Conservation (phyloP, 2,797 vertebrate species). For the Hoplostethus atlanticus region DNA sequence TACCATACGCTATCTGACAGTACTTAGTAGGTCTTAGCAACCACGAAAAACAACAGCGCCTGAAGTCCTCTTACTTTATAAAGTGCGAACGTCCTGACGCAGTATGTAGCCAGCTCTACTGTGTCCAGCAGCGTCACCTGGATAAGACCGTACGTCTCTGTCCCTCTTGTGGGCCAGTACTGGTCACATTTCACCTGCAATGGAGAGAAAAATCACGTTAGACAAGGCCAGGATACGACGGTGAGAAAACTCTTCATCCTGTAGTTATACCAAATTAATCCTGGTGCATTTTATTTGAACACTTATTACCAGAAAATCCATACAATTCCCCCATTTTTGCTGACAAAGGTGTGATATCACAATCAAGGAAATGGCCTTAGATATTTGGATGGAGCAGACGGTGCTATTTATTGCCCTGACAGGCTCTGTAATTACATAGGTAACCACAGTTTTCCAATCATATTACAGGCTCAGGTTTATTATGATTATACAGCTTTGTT, state of each 20-base stretch:
- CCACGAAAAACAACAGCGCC: neutral
- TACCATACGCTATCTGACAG: neutral
- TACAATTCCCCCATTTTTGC: conserved; percentile 56
- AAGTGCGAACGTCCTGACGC: conserved; percentile 97
- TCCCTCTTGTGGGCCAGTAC: conserved; percentile 97
- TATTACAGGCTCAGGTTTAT: conserved; percentile 77
- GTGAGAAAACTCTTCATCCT: neutral
- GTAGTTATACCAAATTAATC: conserved; percentile 19
- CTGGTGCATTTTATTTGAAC: neutral
- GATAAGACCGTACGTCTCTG: conserved; percentile 96
- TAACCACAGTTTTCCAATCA: conserved; percentile 78
- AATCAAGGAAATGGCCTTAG: conserved; percentile 71
- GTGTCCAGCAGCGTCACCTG: conserved; percentile 97
- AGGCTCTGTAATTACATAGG: conserved; percentile 82
- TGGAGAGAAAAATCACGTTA: conserved; percentile 27
- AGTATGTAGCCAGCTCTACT: conserved; percentile 96
- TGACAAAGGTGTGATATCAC: conserved; percentile 70
- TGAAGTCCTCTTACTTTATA: conserved; percentile 90
- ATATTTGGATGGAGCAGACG: conserved; percentile 58
- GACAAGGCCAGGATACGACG: neutral
- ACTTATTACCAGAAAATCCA: conserved; percentile 32
- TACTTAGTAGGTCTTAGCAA: neutral
- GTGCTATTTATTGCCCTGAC: conserved; percentile 75
- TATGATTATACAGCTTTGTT: conserved; percentile 77
- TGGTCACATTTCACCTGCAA: conserved; percentile 98